phyloP scores from a whole-genome alignment of 2,113 vertebrate genomes.

The Cryptotis parvus region DNA sequence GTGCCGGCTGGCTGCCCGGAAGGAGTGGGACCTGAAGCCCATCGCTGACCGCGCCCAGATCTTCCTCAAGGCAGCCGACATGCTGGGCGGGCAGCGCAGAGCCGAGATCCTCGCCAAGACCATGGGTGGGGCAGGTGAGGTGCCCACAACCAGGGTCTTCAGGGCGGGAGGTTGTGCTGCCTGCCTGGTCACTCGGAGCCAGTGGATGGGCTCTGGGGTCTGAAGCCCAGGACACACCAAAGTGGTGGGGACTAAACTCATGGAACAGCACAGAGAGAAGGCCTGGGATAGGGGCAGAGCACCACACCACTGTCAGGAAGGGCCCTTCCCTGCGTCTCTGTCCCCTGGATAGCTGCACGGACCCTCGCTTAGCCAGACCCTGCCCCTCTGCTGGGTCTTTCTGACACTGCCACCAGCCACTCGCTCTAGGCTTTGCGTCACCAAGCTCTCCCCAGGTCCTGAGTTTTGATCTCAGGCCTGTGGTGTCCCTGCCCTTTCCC shows the following conservation, averaged over 20 bases:
- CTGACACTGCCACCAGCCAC: background rate
- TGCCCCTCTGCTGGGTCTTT: background rate
- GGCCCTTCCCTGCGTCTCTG: too few species aligned
- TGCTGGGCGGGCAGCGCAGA: slow-evolving; percentile 91
- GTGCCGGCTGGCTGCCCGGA: slow-evolving; percentile 89
- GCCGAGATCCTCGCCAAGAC: slow-evolving; percentile 96
- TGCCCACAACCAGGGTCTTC: fast-evolving
- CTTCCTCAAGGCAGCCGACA: slow-evolving; percentile 94
- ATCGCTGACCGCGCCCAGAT: slow-evolving; percentile 94
- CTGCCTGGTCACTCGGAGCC: fast-evolving
- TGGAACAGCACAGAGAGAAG: background rate
- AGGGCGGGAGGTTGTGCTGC: fast-evolving
- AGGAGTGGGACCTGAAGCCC: slow-evolving; percentile 95
- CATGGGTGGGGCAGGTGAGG: slow-evolving; percentile 96
- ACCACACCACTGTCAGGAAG: too few species aligned
- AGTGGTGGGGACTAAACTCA: too few species aligned
- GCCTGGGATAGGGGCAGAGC: background rate
- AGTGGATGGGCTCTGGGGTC: background rate
- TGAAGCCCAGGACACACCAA: background rate
- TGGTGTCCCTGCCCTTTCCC: too few species aligned
- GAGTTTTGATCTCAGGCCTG: fast-evolving
- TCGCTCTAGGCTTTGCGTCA: too few species aligned
- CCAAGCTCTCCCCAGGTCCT: background rate
- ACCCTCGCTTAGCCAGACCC: background rate
- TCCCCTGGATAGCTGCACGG: too few species aligned